Evolutionary conservation across 2,888 invertebrate genomes (phyloP).

Genomic region (Cylloceria caligata): DNA sequence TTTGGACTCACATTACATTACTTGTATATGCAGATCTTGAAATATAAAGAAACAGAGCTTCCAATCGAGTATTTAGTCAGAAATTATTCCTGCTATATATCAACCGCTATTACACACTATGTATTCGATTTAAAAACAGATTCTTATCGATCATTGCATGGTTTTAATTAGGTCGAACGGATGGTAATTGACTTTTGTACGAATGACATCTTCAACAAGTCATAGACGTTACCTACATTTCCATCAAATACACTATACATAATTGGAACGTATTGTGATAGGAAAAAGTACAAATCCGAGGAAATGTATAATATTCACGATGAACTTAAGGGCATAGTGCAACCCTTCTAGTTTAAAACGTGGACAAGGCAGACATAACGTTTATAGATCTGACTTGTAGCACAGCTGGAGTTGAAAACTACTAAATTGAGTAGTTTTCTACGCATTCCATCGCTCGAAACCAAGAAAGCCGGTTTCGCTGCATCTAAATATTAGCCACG

Average conservation of each 20-base stretch:
- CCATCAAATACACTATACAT: background rate
- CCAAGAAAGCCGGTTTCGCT: too few species aligned
- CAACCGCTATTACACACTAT: background rate
- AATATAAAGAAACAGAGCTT: background rate
- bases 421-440: too few species aligned
- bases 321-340: background rate
- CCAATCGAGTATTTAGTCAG: conserved; percentile 3
- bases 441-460: too few species aligned
- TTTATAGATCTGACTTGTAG: too few species aligned
- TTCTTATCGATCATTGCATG: conserved; percentile 7
- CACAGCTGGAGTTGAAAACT: too few species aligned
- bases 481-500: too few species aligned
- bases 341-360: too few species aligned
- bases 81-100: conserved; percentile 3
- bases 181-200: conserved; percentile 5
- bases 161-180: background rate
- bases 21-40: conserved; percentile 11
- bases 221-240: background rate
- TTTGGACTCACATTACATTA: background rate
- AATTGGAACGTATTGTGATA: conserved; percentile 11
- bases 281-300: background rate
- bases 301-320: background rate
- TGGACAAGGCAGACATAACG: too few species aligned
- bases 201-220: background rate
- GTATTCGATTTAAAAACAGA: background rate